Percentiles rank a stretch among this genome's conserved stretches.
Conservation (phyloP, 37 sponge, comb jelly and placozoan genomes). For the Cliona cf. orientalis region DNA sequence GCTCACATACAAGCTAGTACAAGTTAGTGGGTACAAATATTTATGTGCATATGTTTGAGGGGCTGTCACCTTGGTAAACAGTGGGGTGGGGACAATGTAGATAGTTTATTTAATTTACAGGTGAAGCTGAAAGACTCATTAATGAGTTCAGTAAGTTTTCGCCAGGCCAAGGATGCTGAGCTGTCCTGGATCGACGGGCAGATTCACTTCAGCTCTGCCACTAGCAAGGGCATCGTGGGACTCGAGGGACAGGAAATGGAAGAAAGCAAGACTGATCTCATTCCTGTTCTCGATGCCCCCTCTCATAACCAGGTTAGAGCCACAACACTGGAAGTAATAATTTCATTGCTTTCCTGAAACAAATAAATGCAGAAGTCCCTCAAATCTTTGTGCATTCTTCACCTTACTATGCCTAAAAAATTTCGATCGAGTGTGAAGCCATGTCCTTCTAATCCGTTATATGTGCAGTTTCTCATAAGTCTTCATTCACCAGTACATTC, state of each 20-base stretch:
- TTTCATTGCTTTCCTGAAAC: neutral
- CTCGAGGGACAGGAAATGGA: neutral
- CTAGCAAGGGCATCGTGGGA: constrained; percentile 5
- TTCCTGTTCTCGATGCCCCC: constrained; percentile 78
- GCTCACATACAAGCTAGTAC: too few relatives aligned
- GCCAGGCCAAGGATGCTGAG: constrained; percentile 90
- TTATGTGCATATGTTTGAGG: too few relatives aligned
- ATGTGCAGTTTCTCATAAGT: neutral
- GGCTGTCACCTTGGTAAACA: neutral
- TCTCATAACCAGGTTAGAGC: constrained; percentile 50
- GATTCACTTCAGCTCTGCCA: constrained; percentile 49
- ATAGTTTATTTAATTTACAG: constrained; percentile 35
- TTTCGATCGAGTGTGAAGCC: neutral
- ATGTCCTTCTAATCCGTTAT: neutral
- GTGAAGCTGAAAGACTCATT: constrained; percentile 94
- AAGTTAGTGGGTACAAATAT: too few relatives aligned
- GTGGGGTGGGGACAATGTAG: too few relatives aligned
- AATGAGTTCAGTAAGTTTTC: constrained; percentile 84
- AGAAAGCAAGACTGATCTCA: constrained; percentile 27
- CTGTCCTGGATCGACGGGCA: constrained; percentile 96
- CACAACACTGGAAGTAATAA: too few relatives aligned
- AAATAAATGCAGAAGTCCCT: neutral
- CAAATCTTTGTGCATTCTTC: neutral
- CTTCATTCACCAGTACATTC: neutral
- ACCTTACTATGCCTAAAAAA: neutral